These are phyloP conservation scores for Cephus nigrinus DNA, from an alignment of 2,888 invertebrate species.

Conservation along the genomic window DNA sequence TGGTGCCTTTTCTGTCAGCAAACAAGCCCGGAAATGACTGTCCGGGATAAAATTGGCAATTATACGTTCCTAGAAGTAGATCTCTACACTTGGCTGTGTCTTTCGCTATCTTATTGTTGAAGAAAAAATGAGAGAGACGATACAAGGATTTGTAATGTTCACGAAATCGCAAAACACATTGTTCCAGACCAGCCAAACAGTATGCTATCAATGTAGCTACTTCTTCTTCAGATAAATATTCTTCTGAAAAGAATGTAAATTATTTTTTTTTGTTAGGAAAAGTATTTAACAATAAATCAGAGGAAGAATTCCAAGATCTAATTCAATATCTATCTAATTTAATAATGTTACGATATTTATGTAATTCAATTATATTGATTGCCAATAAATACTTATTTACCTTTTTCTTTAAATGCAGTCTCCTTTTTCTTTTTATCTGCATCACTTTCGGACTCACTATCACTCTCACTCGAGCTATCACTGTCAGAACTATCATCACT, in stretches of 20 bases:
- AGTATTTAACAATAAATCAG: neutral
- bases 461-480: constrained; percentile 69
- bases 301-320: neutral
- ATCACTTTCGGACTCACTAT: constrained; percentile 70
- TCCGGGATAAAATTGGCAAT: constrained; percentile 71
- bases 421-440: constrained; percentile 54
- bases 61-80: constrained; percentile 77
- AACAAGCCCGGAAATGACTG: constrained; percentile 85
- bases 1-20: constrained; percentile 83
- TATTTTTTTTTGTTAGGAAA: neutral
- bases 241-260: constrained; percentile 42
- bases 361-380: neutral
- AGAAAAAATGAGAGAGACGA: constrained; percentile 86
- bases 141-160: constrained; percentile 95
- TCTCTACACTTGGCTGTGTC: constrained; percentile 78
- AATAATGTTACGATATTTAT: neutral
- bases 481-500: constrained; percentile 71
- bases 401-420: constrained; percentile 36
- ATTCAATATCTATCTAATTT: neutral
- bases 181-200: constrained; percentile 83
- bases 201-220: constrained; percentile 73
- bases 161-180: constrained; percentile 86
- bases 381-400: constrained; percentile 25
- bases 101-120: constrained; percentile 76
- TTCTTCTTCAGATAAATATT: constrained; percentile 68